Conservation (phyloP, 2,797 vertebrate species). For the Cuniculus paca region DNA sequence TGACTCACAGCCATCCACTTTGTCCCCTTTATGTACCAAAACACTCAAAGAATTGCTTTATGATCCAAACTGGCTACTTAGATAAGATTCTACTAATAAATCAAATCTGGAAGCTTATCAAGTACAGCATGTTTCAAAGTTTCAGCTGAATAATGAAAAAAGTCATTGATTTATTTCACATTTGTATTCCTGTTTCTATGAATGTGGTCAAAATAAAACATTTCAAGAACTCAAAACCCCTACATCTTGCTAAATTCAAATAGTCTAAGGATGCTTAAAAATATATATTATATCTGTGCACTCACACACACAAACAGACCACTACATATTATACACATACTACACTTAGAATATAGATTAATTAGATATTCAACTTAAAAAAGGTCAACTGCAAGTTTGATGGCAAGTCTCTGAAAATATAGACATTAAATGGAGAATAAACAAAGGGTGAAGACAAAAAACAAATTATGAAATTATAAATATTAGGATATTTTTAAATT, state of each 20-base stretch:
- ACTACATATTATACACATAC: too few relatives aligned
- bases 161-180: slow-evolving; percentile 24
- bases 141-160: slow-evolving; percentile 40
- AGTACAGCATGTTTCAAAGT: neutral
- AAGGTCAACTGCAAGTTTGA: neutral
- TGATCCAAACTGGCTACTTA: slow-evolving; percentile 31
- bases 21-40: slow-evolving; percentile 29
- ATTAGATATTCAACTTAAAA: slow-evolving; percentile 19
- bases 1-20: neutral
- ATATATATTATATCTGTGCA: neutral
- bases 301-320: neutral
- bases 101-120: slow-evolving; percentile 52
- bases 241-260: slow-evolving; percentile 35
- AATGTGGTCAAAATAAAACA: slow-evolving; percentile 14
- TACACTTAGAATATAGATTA: neutral
- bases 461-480: neutral
- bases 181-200: slow-evolving; percentile 35
- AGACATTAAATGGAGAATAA: neutral
- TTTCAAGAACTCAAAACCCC: neutral
- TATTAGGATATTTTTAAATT: neutral
- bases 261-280: neutral
- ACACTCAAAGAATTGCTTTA: slow-evolving; percentile 38
- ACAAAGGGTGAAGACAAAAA: neutral
- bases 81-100: slow-evolving; percentile 28
- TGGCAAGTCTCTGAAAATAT: neutral